Base-by-base conservation (phyloP, 2,797 vertebrate genomes). In the Discoglossus pictus region DNA sequence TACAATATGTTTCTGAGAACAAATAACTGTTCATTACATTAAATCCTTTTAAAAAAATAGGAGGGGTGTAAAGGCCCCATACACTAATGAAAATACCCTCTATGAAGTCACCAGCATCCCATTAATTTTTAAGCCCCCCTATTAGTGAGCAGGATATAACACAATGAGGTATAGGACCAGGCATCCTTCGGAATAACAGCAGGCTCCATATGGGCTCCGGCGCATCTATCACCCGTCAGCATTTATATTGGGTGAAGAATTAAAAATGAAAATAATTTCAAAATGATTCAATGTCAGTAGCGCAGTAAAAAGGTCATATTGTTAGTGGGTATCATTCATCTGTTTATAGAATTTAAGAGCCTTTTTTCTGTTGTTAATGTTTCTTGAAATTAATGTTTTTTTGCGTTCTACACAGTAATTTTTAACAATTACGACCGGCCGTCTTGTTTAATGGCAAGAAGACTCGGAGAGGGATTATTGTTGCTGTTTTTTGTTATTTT, bases 201-300 rank as follows among this genome's bases (percentile, higher is more conserved):
- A 1, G 76, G 68, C 12, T 23, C 23, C 60, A 56, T 27, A 76
- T 75, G 69, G 39, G 66, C 9, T 73, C 1, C 71, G 42, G 63
- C 34, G 72, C 58, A 31, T 2, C 65, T 78, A 68, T 59, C 75
- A 47, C 44, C 82, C 83, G 87, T 87, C 85, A 88, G 85, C 81
- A 75, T 75, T 80, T 83, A 84, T 73, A 79, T 72, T 43, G 60
- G 65, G 77, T 35, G 43, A 79, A 82, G 84, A 75, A 83, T 81
- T 85, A 82, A 87, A n/a, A 87, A 87, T 85, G 86, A 78, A 83
- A 88, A 88, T 84, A 83, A 79, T 78, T 80, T 78, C 65, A 76
- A 80, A 82, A 89, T 89, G 76, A 78, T 83, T 88, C 86, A 85
- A 35, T 82, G 84, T 88, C 86, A 80, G 54, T 77, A 77, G 80